phyloP scores from a whole-genome alignment of 2,113 vertebrate species.

The Thamnophis sirtalis region DNA sequence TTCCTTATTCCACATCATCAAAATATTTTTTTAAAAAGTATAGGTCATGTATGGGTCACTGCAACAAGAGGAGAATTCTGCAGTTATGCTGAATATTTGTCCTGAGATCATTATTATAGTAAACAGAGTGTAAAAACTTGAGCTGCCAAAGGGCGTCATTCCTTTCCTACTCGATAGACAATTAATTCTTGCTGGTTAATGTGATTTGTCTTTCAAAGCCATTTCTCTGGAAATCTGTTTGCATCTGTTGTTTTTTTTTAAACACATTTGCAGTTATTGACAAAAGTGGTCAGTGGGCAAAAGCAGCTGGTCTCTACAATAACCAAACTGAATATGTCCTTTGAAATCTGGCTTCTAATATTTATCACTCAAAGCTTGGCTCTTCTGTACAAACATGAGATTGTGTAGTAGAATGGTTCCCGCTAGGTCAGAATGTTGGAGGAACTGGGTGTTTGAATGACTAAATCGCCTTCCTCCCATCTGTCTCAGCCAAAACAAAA shows the following conservation, averaged over 20 bases:
- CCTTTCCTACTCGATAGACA: slow-evolving; percentile 45
- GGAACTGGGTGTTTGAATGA: not conserved
- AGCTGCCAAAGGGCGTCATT: slow-evolving; percentile 35
- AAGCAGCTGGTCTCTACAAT: not conserved
- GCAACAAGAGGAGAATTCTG: slow-evolving; percentile 29
- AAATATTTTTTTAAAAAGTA: not conserved
- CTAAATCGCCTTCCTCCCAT: not conserved
- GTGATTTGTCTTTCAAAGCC: slow-evolving; percentile 38
- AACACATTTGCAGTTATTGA: slow-evolving; percentile 32
- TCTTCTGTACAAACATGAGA: not conserved
- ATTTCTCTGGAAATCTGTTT: slow-evolving; percentile 24
- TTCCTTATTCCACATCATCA: not conserved
- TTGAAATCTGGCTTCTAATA: not conserved
- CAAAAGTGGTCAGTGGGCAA: rapidly evolving
- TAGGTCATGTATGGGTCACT: slow-evolving; percentile 32
- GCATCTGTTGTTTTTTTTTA: not conserved
- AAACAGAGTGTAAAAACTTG: slow-evolving; percentile 47
- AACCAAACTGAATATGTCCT: not conserved
- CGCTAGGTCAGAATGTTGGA: not conserved
- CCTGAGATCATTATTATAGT: slow-evolving; percentile 46
- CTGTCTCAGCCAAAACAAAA: not conserved
- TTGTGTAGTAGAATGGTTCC: not conserved
- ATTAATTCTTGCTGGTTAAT: slow-evolving; percentile 33
- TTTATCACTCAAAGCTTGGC: not conserved
- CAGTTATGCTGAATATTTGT: slow-evolving; percentile 39